Percentiles rank a stretch among this genome's conserved stretches.
phyloP scores from a whole-genome alignment of 2,888 invertebrate species.

The Drosophila basisetae region DNA sequence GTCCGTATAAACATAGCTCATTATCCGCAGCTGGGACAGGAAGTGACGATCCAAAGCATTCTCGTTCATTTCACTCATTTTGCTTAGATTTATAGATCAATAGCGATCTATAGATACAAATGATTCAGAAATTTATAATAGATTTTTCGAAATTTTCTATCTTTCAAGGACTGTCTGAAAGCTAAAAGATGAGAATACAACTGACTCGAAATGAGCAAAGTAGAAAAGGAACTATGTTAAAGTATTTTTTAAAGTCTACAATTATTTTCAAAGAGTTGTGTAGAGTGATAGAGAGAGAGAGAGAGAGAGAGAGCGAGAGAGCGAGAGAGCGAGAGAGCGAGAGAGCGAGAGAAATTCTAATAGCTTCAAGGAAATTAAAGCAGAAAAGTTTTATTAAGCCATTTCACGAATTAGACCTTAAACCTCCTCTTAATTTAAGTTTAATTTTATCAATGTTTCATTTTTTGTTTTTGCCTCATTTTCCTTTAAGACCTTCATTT shows the following conservation, averaged over 20 bases:
- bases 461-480: not conserved
- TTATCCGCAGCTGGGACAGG: slow-evolving; percentile 36
- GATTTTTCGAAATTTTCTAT: slow-evolving; percentile 1
- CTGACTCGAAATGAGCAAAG: not conserved
- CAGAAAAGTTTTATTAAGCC: not conserved
- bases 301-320: not conserved
- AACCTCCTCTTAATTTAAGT: not conserved
- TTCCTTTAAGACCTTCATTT: not conserved
- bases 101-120: not conserved
- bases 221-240: not conserved
- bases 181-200: not conserved
- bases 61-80: slow-evolving; percentile 50
- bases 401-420: not conserved
- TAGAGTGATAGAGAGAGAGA: not conserved
- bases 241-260: no score
- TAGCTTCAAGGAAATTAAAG: not conserved
- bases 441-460: not conserved
- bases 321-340: not conserved
- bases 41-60: slow-evolving; percentile 58
- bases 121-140: slow-evolving; percentile 4
- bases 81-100: not conserved
- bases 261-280: not conserved
- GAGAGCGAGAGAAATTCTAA: not conserved
- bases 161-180: not conserved
- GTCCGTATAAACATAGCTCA: slow-evolving; percentile 25